Percentiles rank a stretch among this genome's conserved stretches.
Conservation (phyloP, 2,888 invertebrate genomes). For the Subacronicta megacephala region DNA sequence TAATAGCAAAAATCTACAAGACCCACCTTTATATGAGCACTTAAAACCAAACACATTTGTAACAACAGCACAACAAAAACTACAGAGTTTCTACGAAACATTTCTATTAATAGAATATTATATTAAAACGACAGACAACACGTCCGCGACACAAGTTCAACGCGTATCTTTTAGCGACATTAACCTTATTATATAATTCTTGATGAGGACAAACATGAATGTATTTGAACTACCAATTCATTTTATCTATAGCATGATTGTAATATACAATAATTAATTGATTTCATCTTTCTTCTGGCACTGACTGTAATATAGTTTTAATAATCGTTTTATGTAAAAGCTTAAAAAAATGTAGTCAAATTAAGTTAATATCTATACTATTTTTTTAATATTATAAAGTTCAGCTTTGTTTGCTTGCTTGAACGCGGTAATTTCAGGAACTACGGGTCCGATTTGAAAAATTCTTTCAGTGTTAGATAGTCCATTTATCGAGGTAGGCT, state of each 20-base stretch:
- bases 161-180: constrained; percentile 43
- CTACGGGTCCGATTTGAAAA: no score
- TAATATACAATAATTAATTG: constrained; percentile 13
- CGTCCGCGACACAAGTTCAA: constrained; percentile 46
- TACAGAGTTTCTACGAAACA: constrained; percentile 18
- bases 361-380: no score
- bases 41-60: constrained; percentile 34
- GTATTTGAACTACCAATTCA: constrained; percentile 28
- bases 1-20: background rate
- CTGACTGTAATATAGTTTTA: no score
- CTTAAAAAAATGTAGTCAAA: no score
- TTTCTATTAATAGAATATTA: constrained; percentile 14
- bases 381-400: no score
- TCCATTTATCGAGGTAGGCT: no score
- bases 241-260: constrained; percentile 45
- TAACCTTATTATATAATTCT: constrained; percentile 55
- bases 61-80: constrained; percentile 38
- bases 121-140: constrained; percentile 3
- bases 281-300: background rate
- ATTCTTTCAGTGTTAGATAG: no score
- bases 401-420: no score
- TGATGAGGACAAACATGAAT: constrained; percentile 34
- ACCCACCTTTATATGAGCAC: constrained; percentile 50
- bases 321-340: no score
- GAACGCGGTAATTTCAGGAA: no score